Evolutionary conservation across 2,113 vertebrate genomes (phyloP).

Genomic region (Sinocyclocheilus maitianheensis): DNA sequence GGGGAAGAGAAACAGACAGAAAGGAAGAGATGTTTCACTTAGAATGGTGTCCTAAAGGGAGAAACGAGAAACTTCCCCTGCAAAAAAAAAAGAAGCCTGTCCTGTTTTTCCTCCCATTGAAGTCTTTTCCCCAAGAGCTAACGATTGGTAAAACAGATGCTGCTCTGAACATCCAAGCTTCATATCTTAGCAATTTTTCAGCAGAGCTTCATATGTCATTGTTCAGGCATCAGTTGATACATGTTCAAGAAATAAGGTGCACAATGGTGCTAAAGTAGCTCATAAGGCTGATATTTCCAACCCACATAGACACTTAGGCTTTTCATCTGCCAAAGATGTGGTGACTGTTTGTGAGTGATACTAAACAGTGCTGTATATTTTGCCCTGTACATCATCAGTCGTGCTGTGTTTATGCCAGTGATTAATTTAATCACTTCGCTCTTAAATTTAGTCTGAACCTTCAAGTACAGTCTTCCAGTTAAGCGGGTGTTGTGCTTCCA

Average conservation of each 20-base stretch:
- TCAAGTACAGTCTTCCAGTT: background rate
- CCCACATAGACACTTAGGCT: background rate
- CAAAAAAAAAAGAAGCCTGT: background rate
- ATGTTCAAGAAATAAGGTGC: background rate
- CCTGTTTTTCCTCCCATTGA: conserved; percentile 13
- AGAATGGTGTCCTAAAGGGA: background rate
- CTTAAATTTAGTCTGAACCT: background rate
- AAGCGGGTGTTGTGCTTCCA: background rate
- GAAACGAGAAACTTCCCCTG: background rate
- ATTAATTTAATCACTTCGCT: background rate
- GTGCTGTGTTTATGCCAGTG: background rate
- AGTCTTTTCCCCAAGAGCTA: conserved; percentile 21
- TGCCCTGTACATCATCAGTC: background rate
- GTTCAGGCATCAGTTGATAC: background rate
- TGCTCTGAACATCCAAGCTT: background rate
- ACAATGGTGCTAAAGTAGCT: background rate
- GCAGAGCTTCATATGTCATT: background rate
- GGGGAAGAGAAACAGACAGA: background rate
- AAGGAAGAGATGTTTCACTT: conserved; percentile 18
- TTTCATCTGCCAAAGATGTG: conserved; percentile 10
- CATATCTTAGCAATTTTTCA: background rate
- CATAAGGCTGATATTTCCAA: background rate
- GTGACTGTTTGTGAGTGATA: conserved; percentile 7
- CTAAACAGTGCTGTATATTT: background rate
- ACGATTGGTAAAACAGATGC: conserved; percentile 39